Evolutionary conservation across 2,888 invertebrate species (phyloP).

Genomic region (Scaptomyza caliginosa): DNA sequence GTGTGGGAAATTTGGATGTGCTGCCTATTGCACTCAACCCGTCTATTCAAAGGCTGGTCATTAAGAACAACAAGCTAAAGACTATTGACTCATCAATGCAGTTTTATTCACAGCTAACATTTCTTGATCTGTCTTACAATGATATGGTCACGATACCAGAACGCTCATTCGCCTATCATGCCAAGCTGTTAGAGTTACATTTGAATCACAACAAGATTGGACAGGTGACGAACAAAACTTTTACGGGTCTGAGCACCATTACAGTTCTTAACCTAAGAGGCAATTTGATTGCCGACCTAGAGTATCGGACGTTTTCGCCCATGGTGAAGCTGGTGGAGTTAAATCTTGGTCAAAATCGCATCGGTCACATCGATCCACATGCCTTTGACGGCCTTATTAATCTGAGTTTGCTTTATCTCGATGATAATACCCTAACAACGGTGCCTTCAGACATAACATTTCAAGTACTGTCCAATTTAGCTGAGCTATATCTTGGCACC

Average conservation of each 20-base stretch:
- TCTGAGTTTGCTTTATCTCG: conserved; percentile 91
- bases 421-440: conserved; percentile 91
- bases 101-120: conserved; percentile 94
- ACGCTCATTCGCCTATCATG: conserved; percentile 91
- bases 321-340: conserved; percentile 92
- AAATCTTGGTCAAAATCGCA: conserved; percentile 93
- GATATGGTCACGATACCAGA: conserved; percentile 92
- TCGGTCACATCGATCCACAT: conserved; percentile 90
- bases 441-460: conserved; percentile 90
- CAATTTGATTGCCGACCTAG: conserved; percentile 92
- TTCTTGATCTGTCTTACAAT: conserved; percentile 93
- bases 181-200: conserved; percentile 92
- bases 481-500: conserved; percentile 92
- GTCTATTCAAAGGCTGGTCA: conserved; percentile 92
- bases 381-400: conserved; percentile 91
- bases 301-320: conserved; percentile 89
- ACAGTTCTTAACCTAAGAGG: conserved; percentile 92
- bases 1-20: conserved; percentile 93
- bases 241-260: conserved; percentile 90
- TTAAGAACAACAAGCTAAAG: conserved; percentile 93
- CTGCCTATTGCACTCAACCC: conserved; percentile 96
- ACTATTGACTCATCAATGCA: conserved; percentile 95
- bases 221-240: conserved; percentile 91
- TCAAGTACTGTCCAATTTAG: conserved; percentile 89
- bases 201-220: conserved; percentile 94